Base-by-base conservation (phyloP, 2,113 vertebrate genomes). In the Protomyctophum bolini region DNA sequence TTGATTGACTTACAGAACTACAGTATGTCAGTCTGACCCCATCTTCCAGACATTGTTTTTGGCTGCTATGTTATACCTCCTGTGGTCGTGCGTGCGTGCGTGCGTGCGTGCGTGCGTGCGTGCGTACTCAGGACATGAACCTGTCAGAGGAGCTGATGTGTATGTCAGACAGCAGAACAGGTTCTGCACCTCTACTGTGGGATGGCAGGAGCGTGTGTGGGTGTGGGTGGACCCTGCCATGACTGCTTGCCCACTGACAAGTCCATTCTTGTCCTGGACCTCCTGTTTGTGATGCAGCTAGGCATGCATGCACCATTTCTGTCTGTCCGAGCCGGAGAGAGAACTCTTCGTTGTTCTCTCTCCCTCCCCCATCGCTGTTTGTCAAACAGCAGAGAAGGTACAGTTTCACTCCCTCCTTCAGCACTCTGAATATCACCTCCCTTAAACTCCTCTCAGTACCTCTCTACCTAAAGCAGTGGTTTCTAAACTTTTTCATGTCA, bases 111-210 rank as follows among this genome's bases (percentile, higher is more conserved):
- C 8, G 55, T 41, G 33, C 5, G 33, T 41, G 33, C 5, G 33
- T 41, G 33, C 5, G 33, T 41, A 8, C 33, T 6, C 33, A 60
- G 58, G 58, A 12, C 10, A 7, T 60, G 11, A 60, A 60, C 58
- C 58, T 60, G 58, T 45, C 58, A 45, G 33, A 60, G 7, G 11
- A 12, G 10, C 9, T 45, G 11, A 60, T 60, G 10, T 41, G 10
- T 60, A 21, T 73, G 45, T 58, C 69, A 54, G 15, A 50, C 59
- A 65, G 52, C 46, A 45, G 52, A 46, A 45, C 58, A 60, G 12
- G 29, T 45, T 12, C 41, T 60, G 29, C 29, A 60, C 58, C 33
- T 60, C 1, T 46, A 9, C 12, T 2, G n/a, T 7, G 3, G 2
- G n/a, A 7, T 15, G 14, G 14, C 8, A 3, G 8, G 55, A 15